These are phyloP conservation scores for Diplodus puntazzo DNA, from an alignment of 2,797 vertebrate species.

Conservation along the genomic window DNA sequence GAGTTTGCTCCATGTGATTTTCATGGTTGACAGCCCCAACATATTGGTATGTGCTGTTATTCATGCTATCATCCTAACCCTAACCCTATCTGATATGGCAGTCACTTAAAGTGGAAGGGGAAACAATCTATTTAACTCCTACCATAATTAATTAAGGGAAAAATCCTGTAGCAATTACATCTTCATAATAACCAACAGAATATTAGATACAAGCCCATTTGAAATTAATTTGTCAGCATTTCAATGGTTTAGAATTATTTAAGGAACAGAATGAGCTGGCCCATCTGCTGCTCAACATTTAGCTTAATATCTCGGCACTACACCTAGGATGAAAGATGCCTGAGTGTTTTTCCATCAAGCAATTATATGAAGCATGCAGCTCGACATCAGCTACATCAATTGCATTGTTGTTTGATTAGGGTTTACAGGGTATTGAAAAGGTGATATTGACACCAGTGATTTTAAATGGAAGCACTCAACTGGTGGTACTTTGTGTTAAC, in stretches of 20 bases:
- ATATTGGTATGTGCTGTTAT: constrained; percentile 52
- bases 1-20: constrained; percentile 44
- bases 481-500: background rate
- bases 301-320: background rate
- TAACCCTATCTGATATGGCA: constrained; percentile 35
- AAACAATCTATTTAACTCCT: constrained; percentile 44
- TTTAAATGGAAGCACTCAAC: background rate
- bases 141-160: constrained; percentile 62
- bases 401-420: background rate
- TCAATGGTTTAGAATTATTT: constrained; percentile 70
- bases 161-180: constrained; percentile 68
- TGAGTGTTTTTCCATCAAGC: constrained; percentile 14
- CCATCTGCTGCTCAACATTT: constrained; percentile 12
- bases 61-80: constrained; percentile 24
- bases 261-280: constrained; percentile 35
- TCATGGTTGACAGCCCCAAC: constrained; percentile 36
- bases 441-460: background rate
- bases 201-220: constrained; percentile 61
- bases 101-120: constrained; percentile 56
- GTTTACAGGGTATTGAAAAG: background rate
- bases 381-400: constrained; percentile 3
- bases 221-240: constrained; percentile 68
- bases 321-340: constrained; percentile 15
- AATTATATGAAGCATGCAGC: constrained; percentile 22
- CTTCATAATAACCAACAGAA: constrained; percentile 67